Percentiles rank a stretch among this genome's conserved stretches.
These are phyloP conservation scores for Probosciger aterrimus DNA, from an alignment of 2,113 vertebrate species.

Conservation along the genomic window DNA sequence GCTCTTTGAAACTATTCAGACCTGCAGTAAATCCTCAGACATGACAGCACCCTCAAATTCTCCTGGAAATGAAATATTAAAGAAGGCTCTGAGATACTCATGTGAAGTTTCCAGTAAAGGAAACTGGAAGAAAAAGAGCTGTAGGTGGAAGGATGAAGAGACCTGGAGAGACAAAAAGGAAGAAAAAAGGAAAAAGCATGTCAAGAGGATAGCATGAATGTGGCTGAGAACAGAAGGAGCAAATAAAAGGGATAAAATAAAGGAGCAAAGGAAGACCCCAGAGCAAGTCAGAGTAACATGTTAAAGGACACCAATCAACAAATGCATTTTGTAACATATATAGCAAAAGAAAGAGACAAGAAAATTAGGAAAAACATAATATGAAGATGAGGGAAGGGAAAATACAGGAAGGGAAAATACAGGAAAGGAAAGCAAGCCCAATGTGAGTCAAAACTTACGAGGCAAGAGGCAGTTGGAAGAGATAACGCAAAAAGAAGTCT, in stretches of 20 bases:
- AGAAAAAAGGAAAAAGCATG: neutral
- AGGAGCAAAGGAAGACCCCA: neutral
- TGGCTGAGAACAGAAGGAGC: neutral
- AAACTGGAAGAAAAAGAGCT: neutral
- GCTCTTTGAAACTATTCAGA: constrained; percentile 13
- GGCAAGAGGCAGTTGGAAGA: neutral
- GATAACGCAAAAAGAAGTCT: neutral
- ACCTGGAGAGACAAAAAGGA: neutral
- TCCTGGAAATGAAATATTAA: constrained; percentile 47
- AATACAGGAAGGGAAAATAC: neutral
- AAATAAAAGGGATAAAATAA: neutral
- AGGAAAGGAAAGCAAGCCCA: neutral
- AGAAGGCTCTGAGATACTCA: constrained; percentile 14
- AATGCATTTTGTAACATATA: neutral
- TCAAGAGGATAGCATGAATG: neutral
- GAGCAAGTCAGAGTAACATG: neutral
- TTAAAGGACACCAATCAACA: neutral
- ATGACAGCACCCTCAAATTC: neutral
- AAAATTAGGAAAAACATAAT: neutral
- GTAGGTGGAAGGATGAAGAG: neutral
- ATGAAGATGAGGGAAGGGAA: neutral
- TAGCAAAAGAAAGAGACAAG: neutral
- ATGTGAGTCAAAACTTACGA: neutral
- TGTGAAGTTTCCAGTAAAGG: neutral
- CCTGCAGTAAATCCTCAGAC: neutral